Base-by-base conservation (phyloP, 2,113 vertebrate genomes). In the Ammodytes dubius region DNA sequence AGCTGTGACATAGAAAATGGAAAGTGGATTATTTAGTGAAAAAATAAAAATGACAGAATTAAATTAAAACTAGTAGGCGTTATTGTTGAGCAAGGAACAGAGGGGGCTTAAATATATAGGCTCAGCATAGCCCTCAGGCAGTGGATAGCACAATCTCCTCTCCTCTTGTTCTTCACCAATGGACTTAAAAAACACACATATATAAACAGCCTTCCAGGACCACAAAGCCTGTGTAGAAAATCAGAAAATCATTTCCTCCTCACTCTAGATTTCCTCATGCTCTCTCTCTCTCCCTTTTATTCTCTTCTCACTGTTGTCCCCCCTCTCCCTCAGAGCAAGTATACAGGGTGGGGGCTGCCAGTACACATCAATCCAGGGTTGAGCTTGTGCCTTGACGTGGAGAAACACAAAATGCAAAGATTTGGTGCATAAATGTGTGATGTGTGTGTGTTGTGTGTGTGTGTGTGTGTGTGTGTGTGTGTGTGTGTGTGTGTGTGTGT, bases 1-100 rank as follows among this genome's bases (percentile, higher is more conserved):
- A 79, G 87, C 88, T 89, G 86, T 52, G 72, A 83, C 79, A 88
- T 49, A 89, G 73, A 88, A 92, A 90, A 89, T 87, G 84, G 69
- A 93, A 27, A 91, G 86, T 93, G 93, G 92, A 93, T 92, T 88
- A 93, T 91, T 92, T 91, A 85, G 78, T 88, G 42, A 43, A 82
- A 76, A 81, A 86, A 64, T 70, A 82, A 86, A 91, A 61, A 90
- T 77, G 90, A 81, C 86, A 85, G 91, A 89, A 91, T 93, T 92
- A 89, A 93, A 92, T 92, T 87, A 92, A 92, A 91, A 93, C 77
- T 91, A 82, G 93, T 94, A 89, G 93, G 93, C 91, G 93, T 94
- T 91, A 94, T 94, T 94, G 93, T 94, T 91, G 77, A 87, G 87
- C 75, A 70, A 60, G 86, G 86, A 91, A 93, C 93, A 93, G 90